Conservation (phyloP, 2,797 vertebrate genomes). For the Bradypodion pumilum region DNA sequence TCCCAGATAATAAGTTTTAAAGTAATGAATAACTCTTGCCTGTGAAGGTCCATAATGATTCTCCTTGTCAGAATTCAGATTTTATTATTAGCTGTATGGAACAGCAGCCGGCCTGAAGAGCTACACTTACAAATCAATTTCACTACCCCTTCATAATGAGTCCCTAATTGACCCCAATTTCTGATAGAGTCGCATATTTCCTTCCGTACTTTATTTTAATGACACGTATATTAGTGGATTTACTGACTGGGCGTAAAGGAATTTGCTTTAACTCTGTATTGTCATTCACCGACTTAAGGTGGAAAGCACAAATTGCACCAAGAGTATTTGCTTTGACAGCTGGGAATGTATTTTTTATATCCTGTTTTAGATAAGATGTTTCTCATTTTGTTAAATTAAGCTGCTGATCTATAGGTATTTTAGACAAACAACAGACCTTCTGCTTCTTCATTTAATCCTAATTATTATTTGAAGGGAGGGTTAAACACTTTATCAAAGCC, state of each 20-base stretch:
- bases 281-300: conserved; percentile 40
- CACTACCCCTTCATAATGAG: conserved; percentile 69
- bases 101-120: conserved; percentile 67
- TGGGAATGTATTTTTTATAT: conserved; percentile 52
- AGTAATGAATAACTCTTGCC: conserved; percentile 72
- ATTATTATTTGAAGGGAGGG: neutral
- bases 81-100: conserved; percentile 77
- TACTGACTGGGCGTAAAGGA: conserved; percentile 61
- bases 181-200: conserved; percentile 70
- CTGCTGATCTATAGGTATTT: conserved; percentile 56
- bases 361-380: conserved; percentile 52
- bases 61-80: conserved; percentile 74
- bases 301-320: conserved; percentile 59
- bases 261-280: conserved; percentile 69
- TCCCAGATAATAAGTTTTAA: conserved; percentile 73
- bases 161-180: conserved; percentile 79
- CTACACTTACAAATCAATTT: conserved; percentile 78
- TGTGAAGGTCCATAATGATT: conserved; percentile 74
- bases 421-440: conserved; percentile 28
- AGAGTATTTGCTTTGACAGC: conserved; percentile 51
- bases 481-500: conserved; percentile 35
- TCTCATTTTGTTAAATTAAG: conserved; percentile 51
- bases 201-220: conserved; percentile 71
- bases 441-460: conserved; percentile 26
- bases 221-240: conserved; percentile 64